phyloP scores from a whole-genome alignment of 1,140 invertebrate genomes.

The Bombus vancouverensis region DNA sequence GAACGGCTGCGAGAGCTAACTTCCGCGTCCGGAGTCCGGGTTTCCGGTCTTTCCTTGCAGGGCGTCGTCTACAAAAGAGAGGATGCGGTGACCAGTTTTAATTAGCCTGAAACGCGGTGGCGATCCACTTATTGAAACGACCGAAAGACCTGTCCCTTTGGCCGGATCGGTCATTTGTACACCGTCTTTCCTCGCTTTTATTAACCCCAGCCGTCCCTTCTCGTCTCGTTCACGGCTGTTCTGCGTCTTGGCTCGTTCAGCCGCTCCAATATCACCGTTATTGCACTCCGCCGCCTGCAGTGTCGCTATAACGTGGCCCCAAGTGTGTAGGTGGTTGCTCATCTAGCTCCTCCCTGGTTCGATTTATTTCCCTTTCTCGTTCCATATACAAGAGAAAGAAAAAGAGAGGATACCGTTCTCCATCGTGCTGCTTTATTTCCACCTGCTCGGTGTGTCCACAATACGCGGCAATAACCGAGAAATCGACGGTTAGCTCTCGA shows the following conservation, averaged over 20 bases:
- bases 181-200: conserved; percentile 54
- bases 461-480: conserved; percentile 67
- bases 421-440: conserved; percentile 62
- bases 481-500: conserved; percentile 70
- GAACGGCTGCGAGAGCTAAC: not conserved
- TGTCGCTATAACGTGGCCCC: conserved; percentile 52
- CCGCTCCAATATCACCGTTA: conserved; percentile 69
- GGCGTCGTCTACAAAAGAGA: conserved; percentile 1
- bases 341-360: conserved; percentile 60
- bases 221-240: not conserved
- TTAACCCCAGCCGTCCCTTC: conserved; percentile 45
- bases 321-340: conserved; percentile 61
- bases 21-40: conserved; percentile 19
- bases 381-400: not conserved
- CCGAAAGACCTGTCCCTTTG: conserved; percentile 21
- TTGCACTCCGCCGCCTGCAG: conserved; percentile 67
- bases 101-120: conserved; percentile 56
- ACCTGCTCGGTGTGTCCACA: conserved; percentile 67
- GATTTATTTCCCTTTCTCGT: conserved; percentile 62
- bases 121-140: conserved; percentile 58
- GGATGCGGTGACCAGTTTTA: conserved; percentile 41
- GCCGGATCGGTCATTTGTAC: conserved; percentile 53
- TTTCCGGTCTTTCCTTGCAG: not conserved
- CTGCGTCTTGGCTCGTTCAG: not conserved
- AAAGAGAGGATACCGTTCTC: conserved; percentile 2